A percentile compares a stretch with the other conserved stretches of the same genome.
Evolutionary conservation across 1,140 invertebrate species (phyloP).

Genomic region (Apocrypta bakeri): DNA sequence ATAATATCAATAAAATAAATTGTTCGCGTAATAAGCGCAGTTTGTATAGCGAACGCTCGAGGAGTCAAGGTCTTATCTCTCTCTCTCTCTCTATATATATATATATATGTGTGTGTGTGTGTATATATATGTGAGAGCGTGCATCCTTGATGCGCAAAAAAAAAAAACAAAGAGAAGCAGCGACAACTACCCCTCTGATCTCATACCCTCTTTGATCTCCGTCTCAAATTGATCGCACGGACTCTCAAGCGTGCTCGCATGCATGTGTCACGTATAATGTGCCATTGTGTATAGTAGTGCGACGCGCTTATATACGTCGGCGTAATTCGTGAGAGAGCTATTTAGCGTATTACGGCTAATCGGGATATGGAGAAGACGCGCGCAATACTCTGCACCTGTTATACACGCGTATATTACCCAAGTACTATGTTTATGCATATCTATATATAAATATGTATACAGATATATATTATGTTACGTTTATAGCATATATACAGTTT

Average conservation of each 20-base stretch:
- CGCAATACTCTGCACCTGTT: no score
- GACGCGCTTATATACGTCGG: background rate
- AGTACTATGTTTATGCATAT: no score
- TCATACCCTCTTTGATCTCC: background rate
- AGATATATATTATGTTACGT: no score
- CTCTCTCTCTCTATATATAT: background rate
- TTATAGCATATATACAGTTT: no score
- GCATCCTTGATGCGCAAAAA: no score
- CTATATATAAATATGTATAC: no score
- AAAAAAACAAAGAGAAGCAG: no score
- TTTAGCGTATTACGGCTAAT: slow-evolving; percentile 43
- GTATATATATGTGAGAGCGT: no score
- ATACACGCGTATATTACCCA: no score
- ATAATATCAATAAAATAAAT: no score
- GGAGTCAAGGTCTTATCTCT: background rate
- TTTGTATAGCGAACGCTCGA: background rate
- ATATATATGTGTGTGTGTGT: background rate
- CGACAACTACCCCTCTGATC: no score
- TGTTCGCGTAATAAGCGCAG: no score
- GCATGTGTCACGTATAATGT: background rate
- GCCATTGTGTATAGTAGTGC: background rate
- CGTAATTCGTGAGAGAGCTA: slow-evolving; percentile 22
- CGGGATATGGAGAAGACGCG: background rate
- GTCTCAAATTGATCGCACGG: background rate
- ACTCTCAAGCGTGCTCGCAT: background rate